These are phyloP conservation scores for Axinella damicornis DNA, from an alignment of 37 sponge, comb jelly and placozoan species.

Conservation along the genomic window DNA sequence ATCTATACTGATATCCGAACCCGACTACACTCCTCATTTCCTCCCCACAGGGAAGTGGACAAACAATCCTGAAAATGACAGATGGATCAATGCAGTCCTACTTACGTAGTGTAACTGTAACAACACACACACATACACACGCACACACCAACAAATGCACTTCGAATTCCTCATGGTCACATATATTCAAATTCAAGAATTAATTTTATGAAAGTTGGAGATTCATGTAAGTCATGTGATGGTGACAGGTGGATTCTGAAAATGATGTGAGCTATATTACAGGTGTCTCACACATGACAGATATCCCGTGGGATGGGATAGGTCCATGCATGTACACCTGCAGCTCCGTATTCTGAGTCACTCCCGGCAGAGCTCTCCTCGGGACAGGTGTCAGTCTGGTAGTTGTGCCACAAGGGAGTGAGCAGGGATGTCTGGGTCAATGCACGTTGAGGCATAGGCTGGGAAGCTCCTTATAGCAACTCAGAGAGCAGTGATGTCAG, in stretches of 20 bases:
- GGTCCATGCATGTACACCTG: too few species aligned
- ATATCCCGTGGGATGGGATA: too few species aligned
- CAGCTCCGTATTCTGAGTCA: not conserved
- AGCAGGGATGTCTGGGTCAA: constrained; percentile 43
- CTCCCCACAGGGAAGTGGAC: constrained; percentile 89
- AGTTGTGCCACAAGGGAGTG: constrained; percentile 27
- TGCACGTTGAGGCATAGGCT: constrained; percentile 30
- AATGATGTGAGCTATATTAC: too few species aligned
- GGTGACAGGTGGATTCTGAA: too few species aligned
- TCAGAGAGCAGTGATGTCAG: constrained; percentile 12
- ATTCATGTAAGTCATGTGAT: too few species aligned
- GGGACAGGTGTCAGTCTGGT: constrained; percentile 1
- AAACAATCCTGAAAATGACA: constrained; percentile 99
- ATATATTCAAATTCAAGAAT: too few species aligned
- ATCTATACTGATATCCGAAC: too few species aligned
- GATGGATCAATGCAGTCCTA: constrained; percentile 99
- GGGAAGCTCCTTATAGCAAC: constrained; percentile 14
- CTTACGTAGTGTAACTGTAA: constrained; percentile 81
- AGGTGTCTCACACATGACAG: too few species aligned
- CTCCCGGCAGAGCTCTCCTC: constrained; percentile 32
- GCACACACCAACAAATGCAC: not conserved
- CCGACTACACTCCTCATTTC: not conserved
- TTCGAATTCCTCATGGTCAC: too few species aligned
- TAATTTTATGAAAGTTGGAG: too few species aligned
- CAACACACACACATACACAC: constrained; percentile 4